Evolutionary conservation across 53 echinoderm and acorn worm genomes (phyloP), one percentile per base, ranked within the genome.

Genomic region (Arbacia lixula): DNA sequence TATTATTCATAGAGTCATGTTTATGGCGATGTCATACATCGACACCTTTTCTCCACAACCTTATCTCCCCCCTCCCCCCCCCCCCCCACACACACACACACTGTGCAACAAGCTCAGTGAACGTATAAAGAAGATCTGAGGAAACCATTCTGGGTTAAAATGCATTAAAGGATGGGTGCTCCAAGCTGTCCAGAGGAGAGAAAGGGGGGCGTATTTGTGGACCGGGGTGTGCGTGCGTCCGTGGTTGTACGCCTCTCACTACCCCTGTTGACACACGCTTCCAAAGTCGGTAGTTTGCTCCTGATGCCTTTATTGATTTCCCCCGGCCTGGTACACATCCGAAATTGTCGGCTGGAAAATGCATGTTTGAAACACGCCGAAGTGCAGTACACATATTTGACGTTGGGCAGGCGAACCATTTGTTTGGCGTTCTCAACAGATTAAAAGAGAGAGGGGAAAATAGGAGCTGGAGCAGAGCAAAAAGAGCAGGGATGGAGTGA

Each of bases 341-440:
- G 62, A 81, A 81, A 81, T 81, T 81, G 82, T 81, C 64, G 64
- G 82, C 82, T 46, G 64, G 64, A 63, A 77, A 81, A 81, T 81
- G 82, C 82, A 63, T 81, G 82, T 81, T 81, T 81, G 64, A 62
- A 81, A 81, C 82, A 81, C 82, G 43, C 31, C 63, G 49, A 81
- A 81, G 82, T 63, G 82, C 82, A 63, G 64, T 63, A 81, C 64
- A 81, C 82, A 81, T 81, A 81, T 81, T 81, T 81, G 82, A 81
- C 63, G 63, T 81, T 81, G 62, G 43, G 50, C 62, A 54, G 63
- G 64, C 46, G 64, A 81, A 55, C 56, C 43, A 77, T 77, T 77
- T 77, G 78, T 77, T 77, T 60, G 78, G 78, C 40, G 40, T 57
- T 54, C 58, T 77, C 78, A 77, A 77, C 78, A 77, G 78, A 77